Evolutionary conservation across 2,888 invertebrate species (phyloP).

Genomic region (Melipona bicolor): DNA sequence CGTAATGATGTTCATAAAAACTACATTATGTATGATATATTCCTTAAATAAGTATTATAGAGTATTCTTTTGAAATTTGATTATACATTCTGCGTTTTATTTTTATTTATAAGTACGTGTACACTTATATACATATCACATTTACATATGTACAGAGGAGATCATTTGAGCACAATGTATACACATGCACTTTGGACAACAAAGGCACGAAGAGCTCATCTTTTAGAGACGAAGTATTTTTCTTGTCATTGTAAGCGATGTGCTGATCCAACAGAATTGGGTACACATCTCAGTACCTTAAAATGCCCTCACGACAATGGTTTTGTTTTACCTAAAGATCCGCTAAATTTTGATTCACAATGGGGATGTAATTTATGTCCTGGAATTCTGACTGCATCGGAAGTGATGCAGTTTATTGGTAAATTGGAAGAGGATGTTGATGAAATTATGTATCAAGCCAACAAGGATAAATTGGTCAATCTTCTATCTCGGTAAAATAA

Average conservation of each 20-base stretch:
- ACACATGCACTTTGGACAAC: constrained; percentile 96
- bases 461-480: constrained; percentile 88
- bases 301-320: constrained; percentile 89
- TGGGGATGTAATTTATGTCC: constrained; percentile 92
- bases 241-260: constrained; percentile 90
- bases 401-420: constrained; percentile 88
- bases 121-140: neutral
- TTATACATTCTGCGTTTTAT: neutral
- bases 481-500: constrained; percentile 87
- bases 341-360: constrained; percentile 89
- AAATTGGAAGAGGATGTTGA: constrained; percentile 93
- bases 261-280: constrained; percentile 92
- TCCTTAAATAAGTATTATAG: neutral
- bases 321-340: constrained; percentile 89
- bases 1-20: too few species aligned
- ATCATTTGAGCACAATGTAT: constrained; percentile 93
- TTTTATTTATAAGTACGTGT: neutral
- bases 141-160: constrained; percentile 84
- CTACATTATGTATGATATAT: too few species aligned
- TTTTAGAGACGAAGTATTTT: constrained; percentile 92
- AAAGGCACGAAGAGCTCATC: constrained; percentile 91
- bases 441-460: constrained; percentile 86
- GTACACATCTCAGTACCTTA: constrained; percentile 90
- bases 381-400: constrained; percentile 87
- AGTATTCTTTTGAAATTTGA: neutral